Evolutionary conservation across 2,797 vertebrate genomes (phyloP).

Genomic region (Caiman crocodilus): DNA sequence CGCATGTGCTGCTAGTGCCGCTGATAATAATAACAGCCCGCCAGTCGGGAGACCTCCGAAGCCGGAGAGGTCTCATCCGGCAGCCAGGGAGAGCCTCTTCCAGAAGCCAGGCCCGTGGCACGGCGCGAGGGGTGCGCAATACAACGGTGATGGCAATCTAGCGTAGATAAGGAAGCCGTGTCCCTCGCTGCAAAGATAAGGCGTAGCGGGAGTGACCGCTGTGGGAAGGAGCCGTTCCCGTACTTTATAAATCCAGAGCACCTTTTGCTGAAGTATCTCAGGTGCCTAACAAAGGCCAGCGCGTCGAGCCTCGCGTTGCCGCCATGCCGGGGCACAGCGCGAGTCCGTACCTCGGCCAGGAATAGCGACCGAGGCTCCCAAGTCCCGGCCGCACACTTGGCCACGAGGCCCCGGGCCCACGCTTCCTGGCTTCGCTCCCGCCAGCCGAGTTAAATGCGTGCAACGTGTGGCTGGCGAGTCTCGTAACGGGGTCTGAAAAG

Average conservation of each 20-base stretch:
- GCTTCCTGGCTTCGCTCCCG: neutral
- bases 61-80: too few relatives aligned
- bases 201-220: too few relatives aligned
- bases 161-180: neutral
- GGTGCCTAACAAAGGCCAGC: neutral
- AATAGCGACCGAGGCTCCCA: neutral
- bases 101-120: neutral
- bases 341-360: neutral
- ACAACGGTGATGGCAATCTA: neutral
- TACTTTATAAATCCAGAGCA: neutral
- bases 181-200: neutral
- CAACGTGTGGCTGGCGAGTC: neutral
- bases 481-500: neutral
- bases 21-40: neutral
- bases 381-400: neutral
- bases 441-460: neutral
- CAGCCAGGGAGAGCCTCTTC: neutral
- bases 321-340: neutral
- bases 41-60: accelerated
- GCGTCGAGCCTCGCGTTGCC: neutral
- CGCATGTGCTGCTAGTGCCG: too few relatives aligned
- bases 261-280: neutral
- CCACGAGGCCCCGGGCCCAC: too few relatives aligned
- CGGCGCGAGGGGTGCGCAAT: neutral
- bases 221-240: too few relatives aligned